A percentile compares a stretch with the other conserved stretches of the same genome.
These are phyloP conservation scores for Psilanteris sp. DNA, from an alignment of 1,140 invertebrate genomes.

Conservation along the genomic window DNA sequence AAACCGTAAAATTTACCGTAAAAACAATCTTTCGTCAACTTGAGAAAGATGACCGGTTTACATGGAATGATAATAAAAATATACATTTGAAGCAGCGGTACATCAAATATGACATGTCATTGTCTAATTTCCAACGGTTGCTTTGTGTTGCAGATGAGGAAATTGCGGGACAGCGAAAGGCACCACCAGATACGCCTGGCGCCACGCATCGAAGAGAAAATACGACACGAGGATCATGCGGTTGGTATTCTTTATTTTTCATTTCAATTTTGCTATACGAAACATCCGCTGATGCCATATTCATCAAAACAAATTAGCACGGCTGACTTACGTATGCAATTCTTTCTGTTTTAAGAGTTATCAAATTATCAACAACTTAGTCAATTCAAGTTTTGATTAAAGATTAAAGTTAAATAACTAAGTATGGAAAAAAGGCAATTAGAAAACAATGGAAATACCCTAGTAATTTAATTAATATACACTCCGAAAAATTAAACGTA, in stretches of 20 bases:
- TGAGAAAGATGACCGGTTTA: slow-evolving; percentile 20
- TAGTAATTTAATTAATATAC: too few relatives aligned
- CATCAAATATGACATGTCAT: slow-evolving; percentile 43
- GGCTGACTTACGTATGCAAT: too few relatives aligned
- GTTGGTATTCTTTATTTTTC: slow-evolving; percentile 58
- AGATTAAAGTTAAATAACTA: too few relatives aligned
- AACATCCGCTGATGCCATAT: too few relatives aligned
- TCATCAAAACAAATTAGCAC: too few relatives aligned
- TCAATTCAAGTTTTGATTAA: too few relatives aligned
- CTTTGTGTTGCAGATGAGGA: slow-evolving; percentile 73
- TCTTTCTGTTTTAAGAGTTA: too few relatives aligned
- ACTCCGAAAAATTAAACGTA: too few relatives aligned
- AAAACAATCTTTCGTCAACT: slow-evolving; percentile 25
- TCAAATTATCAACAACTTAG: too few relatives aligned
- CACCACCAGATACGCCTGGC: slow-evolving; percentile 70
- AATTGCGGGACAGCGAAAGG: slow-evolving; percentile 73
- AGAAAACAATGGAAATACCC: too few relatives aligned
- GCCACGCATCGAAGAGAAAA: slow-evolving; percentile 71
- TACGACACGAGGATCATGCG: slow-evolving; percentile 67
- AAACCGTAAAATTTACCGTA: background rate
- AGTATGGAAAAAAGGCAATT: too few relatives aligned
- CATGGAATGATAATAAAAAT: slow-evolving; percentile 34
- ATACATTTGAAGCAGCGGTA: slow-evolving; percentile 16
- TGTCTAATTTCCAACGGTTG: slow-evolving; percentile 51
- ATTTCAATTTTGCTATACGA: too few relatives aligned